Evolutionary conservation across 2,888 invertebrate genomes (phyloP), one percentile per base, ranked within the genome.

Genomic region (Unio delphinus): DNA sequence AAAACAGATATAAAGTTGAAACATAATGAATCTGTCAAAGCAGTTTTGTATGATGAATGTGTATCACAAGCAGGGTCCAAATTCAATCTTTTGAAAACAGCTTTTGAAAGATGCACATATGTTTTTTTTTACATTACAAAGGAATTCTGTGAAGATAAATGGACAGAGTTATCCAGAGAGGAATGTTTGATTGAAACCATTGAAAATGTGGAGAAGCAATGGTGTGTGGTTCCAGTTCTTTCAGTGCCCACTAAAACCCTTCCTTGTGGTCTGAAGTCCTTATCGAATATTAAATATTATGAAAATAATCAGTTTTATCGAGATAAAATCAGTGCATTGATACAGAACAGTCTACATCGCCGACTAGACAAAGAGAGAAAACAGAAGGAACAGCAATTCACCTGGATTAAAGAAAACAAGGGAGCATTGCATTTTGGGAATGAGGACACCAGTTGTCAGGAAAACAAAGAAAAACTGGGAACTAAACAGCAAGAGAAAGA

Each of bases 171-270:
- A 68, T 80, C 80, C 5, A 82, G 81, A 65, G 83, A 86, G 63
- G 77, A 76, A 15, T 83, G 84, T 63, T 70, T 86, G 26, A 83
- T 84, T 80, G 76, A 78, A 45, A 80, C 86, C 3, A 85, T 86
- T 45, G 68, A 78, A 28, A 80, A 83, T 62, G 63, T 70, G 26
- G 73, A 80, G 0, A 85, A 83, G 63, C 69, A 70, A 26, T 86
- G 85, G 86, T 83, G 82, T 75, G 83, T 85, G 11, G 85, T 86
- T 11, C 86, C 85, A 7, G 79, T 86, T 8, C 81, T 81, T 26
- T 82, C 83, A 15, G 45, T 15, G 45, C 11, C 11, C 11, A 15
- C 3, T 3, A 66, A 67, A 61, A 78, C 69, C 45, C 67, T 81
- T 54, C 84, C 84, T n/a, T 78, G 81, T 71, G 82, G 81, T 20